Percentiles rank a stretch among this genome's conserved stretches.
phyloP scores from a whole-genome alignment of 64 coral and sea anemone species.

The Platygyra sinensis region DNA sequence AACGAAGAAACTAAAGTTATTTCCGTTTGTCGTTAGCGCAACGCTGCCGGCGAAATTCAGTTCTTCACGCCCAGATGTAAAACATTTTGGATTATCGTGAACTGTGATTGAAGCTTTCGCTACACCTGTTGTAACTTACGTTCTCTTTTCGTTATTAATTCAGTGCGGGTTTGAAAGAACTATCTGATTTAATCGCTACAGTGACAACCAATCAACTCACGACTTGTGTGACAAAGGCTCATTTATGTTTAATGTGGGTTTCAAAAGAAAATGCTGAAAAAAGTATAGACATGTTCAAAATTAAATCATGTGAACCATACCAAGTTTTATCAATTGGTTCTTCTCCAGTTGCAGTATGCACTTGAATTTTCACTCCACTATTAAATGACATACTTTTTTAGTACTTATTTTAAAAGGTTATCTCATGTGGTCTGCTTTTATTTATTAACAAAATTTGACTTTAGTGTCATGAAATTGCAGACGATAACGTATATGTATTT shows the following conservation, averaged over 20 bases:
- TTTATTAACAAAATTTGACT: constrained; percentile 6
- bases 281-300: neutral
- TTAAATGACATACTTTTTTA: neutral
- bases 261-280: neutral
- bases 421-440: neutral
- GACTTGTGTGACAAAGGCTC: constrained; percentile 6
- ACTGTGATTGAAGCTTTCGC: neutral
- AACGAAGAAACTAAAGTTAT: neutral
- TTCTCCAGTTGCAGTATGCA: neutral
- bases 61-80: constrained; percentile 9
- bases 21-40: constrained; percentile 14
- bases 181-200: constrained; percentile 15
- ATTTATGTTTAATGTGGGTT: neutral
- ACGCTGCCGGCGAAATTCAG: neutral
- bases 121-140: neutral
- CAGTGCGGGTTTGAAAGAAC: constrained; percentile 13
- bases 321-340: neutral
- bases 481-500: neutral
- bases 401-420: neutral
- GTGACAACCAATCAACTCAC: neutral
- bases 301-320: neutral
- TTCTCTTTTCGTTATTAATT: constrained; percentile 31
- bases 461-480: neutral
- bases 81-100: constrained; percentile 18
- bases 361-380: neutral